A percentile compares a stretch with the other conserved stretches of the same genome.
Conservation (phyloP, 2,888 invertebrate genomes). For the Smittia sp. region DNA sequence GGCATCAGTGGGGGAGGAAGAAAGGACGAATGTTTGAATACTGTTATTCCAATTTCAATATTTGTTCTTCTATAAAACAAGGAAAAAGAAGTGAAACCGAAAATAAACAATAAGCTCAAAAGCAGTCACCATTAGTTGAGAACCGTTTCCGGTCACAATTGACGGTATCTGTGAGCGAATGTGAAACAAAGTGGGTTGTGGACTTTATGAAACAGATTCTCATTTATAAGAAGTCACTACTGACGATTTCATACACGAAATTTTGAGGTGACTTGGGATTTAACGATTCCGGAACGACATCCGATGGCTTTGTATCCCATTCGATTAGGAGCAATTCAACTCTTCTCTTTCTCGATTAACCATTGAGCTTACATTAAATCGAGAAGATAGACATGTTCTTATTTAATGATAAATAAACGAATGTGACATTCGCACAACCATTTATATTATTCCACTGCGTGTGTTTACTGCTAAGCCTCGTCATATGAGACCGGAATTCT, state of each 20-base stretch:
- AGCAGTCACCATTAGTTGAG: not conserved
- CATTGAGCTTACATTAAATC: not conserved
- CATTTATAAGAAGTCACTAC: too few relatives aligned
- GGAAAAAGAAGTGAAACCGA: not conserved
- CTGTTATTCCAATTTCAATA: constrained; percentile 7
- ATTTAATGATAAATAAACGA: not conserved
- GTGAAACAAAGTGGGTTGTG: too few relatives aligned
- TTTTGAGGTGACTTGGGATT: too few relatives aligned
- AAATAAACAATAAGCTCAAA: not conserved
- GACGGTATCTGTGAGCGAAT: too few relatives aligned
- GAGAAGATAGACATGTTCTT: constrained; percentile 9
- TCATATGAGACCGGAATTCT: constrained; percentile 8
- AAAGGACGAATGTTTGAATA: not conserved
- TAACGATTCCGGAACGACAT: too few relatives aligned
- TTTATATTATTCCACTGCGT: constrained; percentile 22
- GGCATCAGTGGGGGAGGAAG: not conserved
- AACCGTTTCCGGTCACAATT: not conserved
- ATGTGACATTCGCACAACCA: constrained; percentile 36
- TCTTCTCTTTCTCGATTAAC: not conserved
- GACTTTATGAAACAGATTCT: too few relatives aligned
- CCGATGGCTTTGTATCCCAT: not conserved
- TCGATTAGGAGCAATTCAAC: not conserved
- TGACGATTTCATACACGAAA: too few relatives aligned
- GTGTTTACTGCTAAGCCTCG: not conserved
- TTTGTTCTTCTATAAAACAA: not conserved